Base-by-base conservation (phyloP, 37 sponge, comb jelly and placozoan genomes). In the Haliclona indistincta region DNA sequence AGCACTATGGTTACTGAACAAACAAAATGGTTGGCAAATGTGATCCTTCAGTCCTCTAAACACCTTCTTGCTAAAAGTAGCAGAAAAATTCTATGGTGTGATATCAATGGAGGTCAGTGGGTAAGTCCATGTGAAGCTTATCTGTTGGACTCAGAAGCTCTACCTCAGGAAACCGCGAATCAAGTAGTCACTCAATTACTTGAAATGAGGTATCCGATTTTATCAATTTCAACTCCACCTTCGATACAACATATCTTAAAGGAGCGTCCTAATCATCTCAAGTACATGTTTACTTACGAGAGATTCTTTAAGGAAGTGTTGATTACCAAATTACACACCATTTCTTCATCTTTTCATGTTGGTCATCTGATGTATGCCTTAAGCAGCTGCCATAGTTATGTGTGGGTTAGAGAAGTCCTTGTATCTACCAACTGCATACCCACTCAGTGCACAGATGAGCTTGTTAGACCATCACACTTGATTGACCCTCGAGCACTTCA, bases 41-140 rank as follows among this genome's bases (percentile, higher is more conserved):
- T 83, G 84, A 76, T 83, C 84, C 30, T 68, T n/a, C n/a, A n/a
- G n/a, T n/a, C n/a, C n/a, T n/a, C n/a, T n/a, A n/a, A n/a, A n/a
- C n/a, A n/a, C n/a, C n/a, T n/a, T n/a, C 32, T 83, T 0, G 58
- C 39, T 26, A 28, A 39, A 10, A 69, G 37, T 17, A 40, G 55
- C 1, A 0, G 54, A 4, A 7, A 39, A 2, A 38, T 83, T n/a
- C 38, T 83, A 3, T 83, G 84, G 84, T 83, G 76, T 41, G 76
- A 74, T 40, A 63, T 67, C 3, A 63, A 71, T 54, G 73, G 73
- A 26, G 80, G 75, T 30, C 4, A 43, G 6, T 88, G 88, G 88
- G 10, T 77, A n/a, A 56, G 68, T 41, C 73, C 81, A n/a, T 40
- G 22, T 32, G 51, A 81, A 42, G 71, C 68, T 7, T 43, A 29